Evolutionary conservation across 2,797 vertebrate genomes (phyloP).

Genomic region (Labroides dimidiatus): DNA sequence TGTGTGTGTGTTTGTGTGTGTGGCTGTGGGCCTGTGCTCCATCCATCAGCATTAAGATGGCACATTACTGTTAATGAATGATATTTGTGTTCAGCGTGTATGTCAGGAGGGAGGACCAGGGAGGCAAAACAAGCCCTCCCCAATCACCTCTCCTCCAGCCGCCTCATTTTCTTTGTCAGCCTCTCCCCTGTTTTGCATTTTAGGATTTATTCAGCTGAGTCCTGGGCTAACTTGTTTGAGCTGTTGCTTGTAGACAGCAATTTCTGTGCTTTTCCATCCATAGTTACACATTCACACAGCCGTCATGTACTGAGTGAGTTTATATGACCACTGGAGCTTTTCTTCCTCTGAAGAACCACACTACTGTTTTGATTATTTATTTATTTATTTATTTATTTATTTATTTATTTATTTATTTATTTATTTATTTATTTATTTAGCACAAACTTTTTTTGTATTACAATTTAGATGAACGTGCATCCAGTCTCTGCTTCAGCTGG

Average conservation of each 20-base stretch:
- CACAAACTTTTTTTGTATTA: too few species aligned
- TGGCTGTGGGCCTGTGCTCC: conserved; percentile 79
- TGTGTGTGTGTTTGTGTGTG: conserved; percentile 73
- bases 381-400: too few species aligned
- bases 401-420: too few species aligned
- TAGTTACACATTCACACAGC: background rate
- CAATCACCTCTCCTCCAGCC: conserved; percentile 72
- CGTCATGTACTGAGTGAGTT: conserved; percentile 3
- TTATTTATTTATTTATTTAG: too few species aligned
- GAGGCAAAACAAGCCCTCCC: conserved; percentile 79
- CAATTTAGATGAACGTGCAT: too few species aligned
- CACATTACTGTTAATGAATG: conserved; percentile 95
- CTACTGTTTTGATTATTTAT: too few species aligned
- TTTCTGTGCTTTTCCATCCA: conserved; percentile 13
- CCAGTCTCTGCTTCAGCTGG: too few species aligned
- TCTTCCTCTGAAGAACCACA: too few species aligned
- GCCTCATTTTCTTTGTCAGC: conserved; percentile 68
- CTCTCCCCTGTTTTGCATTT: conserved; percentile 68
- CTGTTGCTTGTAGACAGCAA: conserved; percentile 30
- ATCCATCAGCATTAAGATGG: conserved; percentile 91
- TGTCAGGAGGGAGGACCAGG: conserved; percentile 81
- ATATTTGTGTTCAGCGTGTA: conserved; percentile 88
- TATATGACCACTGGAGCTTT: background rate
- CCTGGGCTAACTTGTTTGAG: conserved; percentile 38
- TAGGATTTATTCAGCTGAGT: conserved; percentile 49